These are phyloP conservation scores for Ctenoplectra terminalis DNA, from an alignment of 1,140 invertebrate genomes.

Conservation along the genomic window DNA sequence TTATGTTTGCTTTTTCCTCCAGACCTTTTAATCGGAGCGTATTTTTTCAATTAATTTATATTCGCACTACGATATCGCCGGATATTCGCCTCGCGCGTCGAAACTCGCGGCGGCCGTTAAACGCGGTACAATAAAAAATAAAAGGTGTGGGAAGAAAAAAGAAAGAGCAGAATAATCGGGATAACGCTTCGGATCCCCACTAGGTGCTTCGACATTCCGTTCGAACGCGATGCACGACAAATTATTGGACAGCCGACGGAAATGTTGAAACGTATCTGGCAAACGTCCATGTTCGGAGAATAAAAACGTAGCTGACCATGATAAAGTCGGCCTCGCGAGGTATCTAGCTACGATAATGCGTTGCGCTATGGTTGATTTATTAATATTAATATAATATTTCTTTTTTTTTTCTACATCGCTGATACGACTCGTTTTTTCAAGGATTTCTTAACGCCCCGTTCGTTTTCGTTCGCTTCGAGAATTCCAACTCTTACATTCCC, in stretches of 20 bases:
- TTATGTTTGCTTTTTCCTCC: slow-evolving; percentile 48
- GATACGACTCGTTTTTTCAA: not conserved
- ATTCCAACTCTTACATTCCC: not conserved
- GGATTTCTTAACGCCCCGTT: no score
- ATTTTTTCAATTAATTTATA: slow-evolving; percentile 73
- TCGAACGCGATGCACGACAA: slow-evolving; percentile 2
- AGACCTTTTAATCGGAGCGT: slow-evolving; percentile 51
- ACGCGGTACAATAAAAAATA: not conserved
- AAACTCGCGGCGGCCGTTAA: slow-evolving; percentile 37
- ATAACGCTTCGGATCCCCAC: not conserved
- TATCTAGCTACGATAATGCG: slow-evolving; percentile 28
- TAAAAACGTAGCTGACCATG: slow-evolving; percentile 38
- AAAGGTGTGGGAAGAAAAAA: not conserved
- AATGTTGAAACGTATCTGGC: slow-evolving; percentile 50
- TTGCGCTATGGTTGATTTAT: not conserved
- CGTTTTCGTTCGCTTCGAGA: not conserved
- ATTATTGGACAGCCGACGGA: slow-evolving; percentile 36
- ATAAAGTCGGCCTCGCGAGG: slow-evolving; percentile 37
- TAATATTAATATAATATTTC: slow-evolving; percentile 11
- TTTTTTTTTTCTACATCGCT: not conserved
- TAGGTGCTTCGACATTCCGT: not conserved
- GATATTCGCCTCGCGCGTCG: not conserved
- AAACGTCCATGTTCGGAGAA: not conserved
- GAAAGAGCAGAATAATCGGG: not conserved
- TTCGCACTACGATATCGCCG: slow-evolving; percentile 34